Conservation (phyloP, 64 coral and sea anemone genomes). For the Pachyseris speciosa region DNA sequence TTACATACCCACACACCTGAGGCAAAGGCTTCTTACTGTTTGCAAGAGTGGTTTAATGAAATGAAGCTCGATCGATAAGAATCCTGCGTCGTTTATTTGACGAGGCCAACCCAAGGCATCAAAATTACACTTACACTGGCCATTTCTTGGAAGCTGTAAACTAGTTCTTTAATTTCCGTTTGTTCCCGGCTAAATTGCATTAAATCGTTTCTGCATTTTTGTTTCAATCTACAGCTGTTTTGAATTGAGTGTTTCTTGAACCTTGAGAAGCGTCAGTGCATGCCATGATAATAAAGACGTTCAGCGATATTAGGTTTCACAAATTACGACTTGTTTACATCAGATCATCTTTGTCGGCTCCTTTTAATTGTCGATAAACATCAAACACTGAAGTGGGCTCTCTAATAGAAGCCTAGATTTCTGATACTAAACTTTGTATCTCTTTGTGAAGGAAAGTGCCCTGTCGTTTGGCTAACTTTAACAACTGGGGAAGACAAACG, state of each 20-base stretch:
- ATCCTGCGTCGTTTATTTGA: too few relatives aligned
- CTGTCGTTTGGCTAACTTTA: background rate
- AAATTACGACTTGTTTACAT: constrained; percentile 1
- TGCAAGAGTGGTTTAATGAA: too few relatives aligned
- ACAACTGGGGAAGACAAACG: background rate
- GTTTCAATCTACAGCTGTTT: background rate
- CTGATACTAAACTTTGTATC: background rate
- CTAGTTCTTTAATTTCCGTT: background rate
- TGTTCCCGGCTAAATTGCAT: background rate
- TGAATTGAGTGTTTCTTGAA: background rate
- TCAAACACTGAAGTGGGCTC: background rate
- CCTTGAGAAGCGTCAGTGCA: background rate
- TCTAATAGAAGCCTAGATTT: background rate
- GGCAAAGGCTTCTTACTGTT: too few relatives aligned
- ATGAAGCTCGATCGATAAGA: too few relatives aligned
- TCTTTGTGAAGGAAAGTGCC: background rate
- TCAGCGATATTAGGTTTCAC: background rate
- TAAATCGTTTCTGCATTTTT: background rate
- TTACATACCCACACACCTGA: too few relatives aligned
- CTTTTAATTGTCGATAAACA: background rate
- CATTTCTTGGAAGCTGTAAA: background rate
- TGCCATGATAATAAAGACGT: background rate
- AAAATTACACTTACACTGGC: too few relatives aligned
- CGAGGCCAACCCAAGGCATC: too few relatives aligned
- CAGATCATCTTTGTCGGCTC: background rate